Evolutionary conservation across 2,888 invertebrate genomes (phyloP), one percentile per base, ranked within the genome.

Genomic region (Cremastinae sp.): DNA sequence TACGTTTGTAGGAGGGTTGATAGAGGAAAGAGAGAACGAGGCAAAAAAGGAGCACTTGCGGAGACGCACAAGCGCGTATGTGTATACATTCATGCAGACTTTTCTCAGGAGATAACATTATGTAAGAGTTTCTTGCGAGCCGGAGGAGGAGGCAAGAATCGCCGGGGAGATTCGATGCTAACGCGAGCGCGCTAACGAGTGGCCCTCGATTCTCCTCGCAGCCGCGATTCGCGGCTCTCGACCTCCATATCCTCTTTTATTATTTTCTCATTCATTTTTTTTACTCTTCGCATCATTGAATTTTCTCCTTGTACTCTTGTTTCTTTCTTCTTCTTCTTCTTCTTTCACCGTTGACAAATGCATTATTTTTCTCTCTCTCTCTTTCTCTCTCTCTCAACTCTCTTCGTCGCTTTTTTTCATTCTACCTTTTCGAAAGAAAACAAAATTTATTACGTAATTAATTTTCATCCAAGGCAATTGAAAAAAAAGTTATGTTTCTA

Each of bases 141-240:
- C 69, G 64, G 64, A 41, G 64, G 73, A 73, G 58, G 64, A 41
- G 73, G 73, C 59, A 65, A 73, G 59, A 72, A 68, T 72, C 64
- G 64, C 10, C 28, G 62, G 28, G 45, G 68, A 36, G 76, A 56
- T 58, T 49, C 58, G 43, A 66, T 65, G 76, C 65, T 76, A 69
- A 76, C 68, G 53, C 61, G 70, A 41, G 41, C 53, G 47, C 68
- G 76, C 51, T 76, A 73, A 77, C 70, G 76, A 77, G 76, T 69
- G 76, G 59, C 76, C 69, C 54, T 70, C 2, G 66, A 43, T 65
- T 71, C 28, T 58, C 45, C 62, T 51, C 47, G 14, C 28, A 28
- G 28, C 28, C 28, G 5, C 64, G 20, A 41, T 18, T 34, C 43
- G 51, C 43, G 8, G 20, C 70, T 58, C 58, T 62, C 76, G 73